Percentiles rank a stretch among this genome's conserved stretches.
These are phyloP conservation scores for Caenorhabditis sp. DNA, from an alignment of 2,888 invertebrate species.

Conservation along the genomic window DNA sequence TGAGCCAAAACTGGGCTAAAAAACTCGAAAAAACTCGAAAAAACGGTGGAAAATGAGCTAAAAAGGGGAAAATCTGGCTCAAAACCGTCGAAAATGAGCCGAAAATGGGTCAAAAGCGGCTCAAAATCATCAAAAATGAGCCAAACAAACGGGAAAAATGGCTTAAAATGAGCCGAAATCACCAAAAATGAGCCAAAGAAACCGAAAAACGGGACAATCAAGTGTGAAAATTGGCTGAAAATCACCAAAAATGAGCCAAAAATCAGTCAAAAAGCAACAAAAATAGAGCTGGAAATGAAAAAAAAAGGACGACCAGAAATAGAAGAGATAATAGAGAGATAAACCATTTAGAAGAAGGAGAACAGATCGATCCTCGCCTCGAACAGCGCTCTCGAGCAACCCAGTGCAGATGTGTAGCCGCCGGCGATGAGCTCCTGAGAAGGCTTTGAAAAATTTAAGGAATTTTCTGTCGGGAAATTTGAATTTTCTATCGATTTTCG, in stretches of 20 bases:
- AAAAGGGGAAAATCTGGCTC: slow-evolving; percentile 47
- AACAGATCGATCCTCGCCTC: slow-evolving; percentile 79
- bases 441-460: too few relatives aligned
- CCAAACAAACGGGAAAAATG: slow-evolving; percentile 2
- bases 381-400: slow-evolving; percentile 78
- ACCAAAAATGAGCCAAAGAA: too few relatives aligned
- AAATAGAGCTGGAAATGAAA: too few relatives aligned
- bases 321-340: background rate
- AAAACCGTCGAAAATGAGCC: slow-evolving; percentile 3
- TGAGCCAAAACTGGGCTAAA: slow-evolving; percentile 3
- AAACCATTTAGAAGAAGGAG: slow-evolving; percentile 51
- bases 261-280: too few relatives aligned
- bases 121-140: slow-evolving; percentile 3
- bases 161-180: too few relatives aligned
- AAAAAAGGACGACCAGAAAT: too few relatives aligned
- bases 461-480: background rate
- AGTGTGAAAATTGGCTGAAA: too few relatives aligned
- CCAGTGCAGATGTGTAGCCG: slow-evolving; percentile 76
- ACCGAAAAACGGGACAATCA: too few relatives aligned
- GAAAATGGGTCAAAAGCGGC: background rate
- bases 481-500: background rate
- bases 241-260: too few relatives aligned
- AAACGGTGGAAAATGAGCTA: background rate
- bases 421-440: slow-evolving; percentile 76
- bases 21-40: background rate